Evolutionary conservation across 2,888 invertebrate species (phyloP).

Genomic region (Chymomyza fuscimana): DNA sequence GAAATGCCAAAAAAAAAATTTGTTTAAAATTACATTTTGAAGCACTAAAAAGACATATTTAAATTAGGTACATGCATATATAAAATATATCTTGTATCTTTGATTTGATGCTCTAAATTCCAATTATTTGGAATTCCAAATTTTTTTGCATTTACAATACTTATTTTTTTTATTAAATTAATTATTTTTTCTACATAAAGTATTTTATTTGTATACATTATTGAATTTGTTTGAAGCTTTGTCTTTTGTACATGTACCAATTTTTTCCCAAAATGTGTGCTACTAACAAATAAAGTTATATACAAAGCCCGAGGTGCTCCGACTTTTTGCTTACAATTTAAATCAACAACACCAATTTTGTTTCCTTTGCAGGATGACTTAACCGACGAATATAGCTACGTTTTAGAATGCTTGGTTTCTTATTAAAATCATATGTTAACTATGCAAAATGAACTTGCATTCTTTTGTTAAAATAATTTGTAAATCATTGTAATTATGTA

Average conservation of each 20-base stretch:
- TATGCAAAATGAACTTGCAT: background rate
- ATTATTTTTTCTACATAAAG: slow-evolving; percentile 4
- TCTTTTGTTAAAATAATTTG: slow-evolving; percentile 20
- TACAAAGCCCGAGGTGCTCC: slow-evolving; percentile 23
- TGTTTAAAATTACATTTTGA: slow-evolving; percentile 4
- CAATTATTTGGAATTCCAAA: background rate
- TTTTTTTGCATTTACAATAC: background rate
- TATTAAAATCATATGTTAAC: slow-evolving; percentile 52
- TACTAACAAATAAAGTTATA: slow-evolving; percentile 52
- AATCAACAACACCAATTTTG: slow-evolving; percentile 17
- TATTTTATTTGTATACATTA: slow-evolving; percentile 47
- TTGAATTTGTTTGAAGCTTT: slow-evolving; percentile 10
- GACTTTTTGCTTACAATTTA: background rate
- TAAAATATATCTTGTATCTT: background rate
- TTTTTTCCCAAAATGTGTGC: background rate
- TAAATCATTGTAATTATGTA: slow-evolving; percentile 11
- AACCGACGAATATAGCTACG: slow-evolving; percentile 85
- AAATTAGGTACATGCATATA: slow-evolving; percentile 8
- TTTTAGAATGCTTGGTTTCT: slow-evolving; percentile 81
- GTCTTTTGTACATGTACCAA: slow-evolving; percentile 50
- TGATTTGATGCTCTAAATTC: slow-evolving; percentile 14
- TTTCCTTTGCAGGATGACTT: slow-evolving; percentile 83
- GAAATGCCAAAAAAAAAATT: slow-evolving; percentile 1
- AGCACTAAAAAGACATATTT: slow-evolving; percentile 12
- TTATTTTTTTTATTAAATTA: background rate